Conservation (phyloP, 2,113 vertebrate species). For the Pseudorasbora parva region DNA sequence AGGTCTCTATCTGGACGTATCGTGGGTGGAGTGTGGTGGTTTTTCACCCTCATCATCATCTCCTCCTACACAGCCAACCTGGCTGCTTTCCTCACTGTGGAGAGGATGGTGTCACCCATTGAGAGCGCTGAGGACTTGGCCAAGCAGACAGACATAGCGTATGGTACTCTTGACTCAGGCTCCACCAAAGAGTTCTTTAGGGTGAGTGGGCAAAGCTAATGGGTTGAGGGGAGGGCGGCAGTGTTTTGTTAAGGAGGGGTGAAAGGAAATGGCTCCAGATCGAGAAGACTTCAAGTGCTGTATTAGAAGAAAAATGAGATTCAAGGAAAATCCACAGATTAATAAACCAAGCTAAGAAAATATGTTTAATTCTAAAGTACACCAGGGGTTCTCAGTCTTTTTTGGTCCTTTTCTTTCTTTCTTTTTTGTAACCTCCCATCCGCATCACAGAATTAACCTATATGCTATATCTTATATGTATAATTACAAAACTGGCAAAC, state of each 20-base stretch:
- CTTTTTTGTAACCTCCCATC: no score
- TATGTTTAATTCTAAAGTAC: background rate
- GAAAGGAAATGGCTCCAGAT: background rate
- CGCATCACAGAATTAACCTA: background rate
- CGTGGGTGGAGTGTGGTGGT: conserved; percentile 99
- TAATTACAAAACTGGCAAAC: background rate
- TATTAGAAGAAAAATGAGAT: background rate
- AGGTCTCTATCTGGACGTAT: conserved; percentile 98
- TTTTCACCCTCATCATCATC: conserved; percentile 99
- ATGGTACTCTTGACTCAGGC: conserved; percentile 96
- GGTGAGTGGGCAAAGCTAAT: conserved; percentile 80
- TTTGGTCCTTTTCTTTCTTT: background rate
- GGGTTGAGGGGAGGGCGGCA: background rate
- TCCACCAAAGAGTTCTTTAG: conserved; percentile 99
- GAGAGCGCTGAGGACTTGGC: conserved; percentile 98
- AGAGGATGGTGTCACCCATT: conserved; percentile 98
- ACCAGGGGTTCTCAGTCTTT: background rate
- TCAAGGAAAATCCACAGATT: background rate
- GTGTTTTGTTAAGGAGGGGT: background rate
- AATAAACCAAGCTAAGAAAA: background rate
- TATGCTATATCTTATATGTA: background rate
- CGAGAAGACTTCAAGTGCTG: background rate
- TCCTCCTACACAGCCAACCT: conserved; percentile 98
- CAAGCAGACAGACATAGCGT: conserved; percentile 98
- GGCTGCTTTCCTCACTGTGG: conserved; percentile 97